Percentiles rank a stretch among this genome's conserved stretches.
Evolutionary conservation across 2,113 vertebrate genomes (phyloP).

Genomic region (Oenanthe oenanthe): DNA sequence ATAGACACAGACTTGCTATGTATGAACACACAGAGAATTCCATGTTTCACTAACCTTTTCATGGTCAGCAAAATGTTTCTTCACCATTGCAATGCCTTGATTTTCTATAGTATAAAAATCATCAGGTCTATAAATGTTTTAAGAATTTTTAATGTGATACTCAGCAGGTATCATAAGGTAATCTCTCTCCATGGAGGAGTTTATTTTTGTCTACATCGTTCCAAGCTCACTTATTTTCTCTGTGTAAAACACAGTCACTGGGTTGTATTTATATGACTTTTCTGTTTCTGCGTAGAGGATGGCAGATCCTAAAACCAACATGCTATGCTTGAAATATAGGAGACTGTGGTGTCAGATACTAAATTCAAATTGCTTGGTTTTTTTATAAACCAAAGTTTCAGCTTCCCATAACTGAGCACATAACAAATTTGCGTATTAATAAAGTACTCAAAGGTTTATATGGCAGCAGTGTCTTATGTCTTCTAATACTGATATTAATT

Average conservation of each 20-base stretch:
- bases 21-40: neutral
- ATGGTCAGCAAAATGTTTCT: neutral
- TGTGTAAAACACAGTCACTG: neutral
- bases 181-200: neutral
- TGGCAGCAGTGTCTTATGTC: neutral
- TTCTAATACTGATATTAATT: neutral
- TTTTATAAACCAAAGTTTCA: neutral
- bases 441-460: neutral
- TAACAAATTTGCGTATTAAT: neutral
- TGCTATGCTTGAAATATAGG: neutral
- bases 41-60: neutral
- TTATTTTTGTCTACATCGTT: neutral
- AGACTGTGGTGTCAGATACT: neutral
- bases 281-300: neutral
- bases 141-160: neutral
- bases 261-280: neutral
- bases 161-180: neutral
- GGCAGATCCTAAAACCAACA: neutral
- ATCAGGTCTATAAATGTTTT: neutral
- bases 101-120: neutral
- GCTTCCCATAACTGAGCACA: neutral
- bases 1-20: neutral
- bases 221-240: neutral
- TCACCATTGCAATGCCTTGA: neutral
- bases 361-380: neutral